Conservation (phyloP, 2,113 vertebrate genomes). For the Tamias sibiricus region DNA sequence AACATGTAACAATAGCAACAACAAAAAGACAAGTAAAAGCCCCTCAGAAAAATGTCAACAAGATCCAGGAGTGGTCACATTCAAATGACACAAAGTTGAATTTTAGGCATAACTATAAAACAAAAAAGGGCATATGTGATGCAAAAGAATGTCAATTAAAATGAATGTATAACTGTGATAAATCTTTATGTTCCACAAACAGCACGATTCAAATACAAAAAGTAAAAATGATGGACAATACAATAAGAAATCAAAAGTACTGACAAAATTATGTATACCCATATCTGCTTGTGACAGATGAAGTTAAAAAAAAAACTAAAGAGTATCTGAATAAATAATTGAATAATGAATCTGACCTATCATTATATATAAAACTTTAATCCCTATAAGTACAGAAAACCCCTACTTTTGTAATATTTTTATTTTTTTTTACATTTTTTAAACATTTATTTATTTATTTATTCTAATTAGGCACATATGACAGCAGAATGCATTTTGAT, state of each 20-base stretch:
- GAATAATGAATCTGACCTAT: neutral
- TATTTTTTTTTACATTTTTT: too few species aligned
- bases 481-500: too few species aligned
- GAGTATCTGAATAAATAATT: neutral
- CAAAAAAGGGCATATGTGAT: too few species aligned
- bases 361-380: neutral
- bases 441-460: too few species aligned
- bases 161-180: neutral
- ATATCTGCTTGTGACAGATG: neutral
- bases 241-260: neutral
- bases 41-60: neutral
- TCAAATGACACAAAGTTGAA: neutral
- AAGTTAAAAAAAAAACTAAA: neutral
- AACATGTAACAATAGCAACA: neutral
- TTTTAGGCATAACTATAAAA: neutral
- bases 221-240: neutral
- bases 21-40: neutral
- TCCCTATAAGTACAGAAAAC: too few species aligned
- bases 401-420: too few species aligned
- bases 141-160: too few species aligned
- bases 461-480: too few species aligned
- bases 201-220: neutral
- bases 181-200: neutral
- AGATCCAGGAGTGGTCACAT: neutral
- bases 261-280: neutral